phyloP scores from a whole-genome alignment of 2,113 vertebrate species.

The Rostratula benghalensis region DNA sequence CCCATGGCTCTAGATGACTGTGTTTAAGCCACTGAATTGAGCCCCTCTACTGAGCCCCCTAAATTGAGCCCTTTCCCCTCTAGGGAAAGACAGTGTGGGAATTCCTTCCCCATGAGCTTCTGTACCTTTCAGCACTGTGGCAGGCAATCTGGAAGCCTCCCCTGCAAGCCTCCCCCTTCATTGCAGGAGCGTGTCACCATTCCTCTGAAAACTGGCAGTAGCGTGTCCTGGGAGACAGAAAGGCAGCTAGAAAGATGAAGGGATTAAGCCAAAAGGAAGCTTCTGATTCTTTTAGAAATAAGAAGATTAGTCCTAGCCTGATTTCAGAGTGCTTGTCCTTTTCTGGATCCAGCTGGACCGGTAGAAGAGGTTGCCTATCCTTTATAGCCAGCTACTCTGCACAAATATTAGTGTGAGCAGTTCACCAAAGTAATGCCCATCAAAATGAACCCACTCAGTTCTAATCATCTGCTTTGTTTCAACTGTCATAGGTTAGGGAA shows the following conservation, averaged over 20 bases:
- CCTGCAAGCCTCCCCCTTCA: neutral
- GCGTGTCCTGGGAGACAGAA: neutral
- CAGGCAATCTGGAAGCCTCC: neutral
- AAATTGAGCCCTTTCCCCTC: neutral
- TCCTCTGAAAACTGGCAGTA: neutral
- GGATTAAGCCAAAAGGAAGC: constrained; percentile 16
- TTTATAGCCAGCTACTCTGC: neutral
- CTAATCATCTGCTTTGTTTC: constrained; percentile 14
- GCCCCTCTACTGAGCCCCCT: no score
- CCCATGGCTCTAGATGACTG: neutral
- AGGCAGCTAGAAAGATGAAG: neutral
- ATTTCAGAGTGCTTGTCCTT: neutral
- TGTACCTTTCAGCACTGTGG: neutral
- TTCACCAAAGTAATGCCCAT: neutral
- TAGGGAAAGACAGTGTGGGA: neutral
- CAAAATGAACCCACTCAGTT: neutral
- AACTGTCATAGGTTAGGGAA: neutral
- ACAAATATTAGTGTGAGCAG: neutral
- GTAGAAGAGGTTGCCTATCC: neutral
- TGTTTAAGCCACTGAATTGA: neutral
- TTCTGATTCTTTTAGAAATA: constrained; percentile 18
- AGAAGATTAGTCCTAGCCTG: constrained; percentile 2
- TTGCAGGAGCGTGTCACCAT: neutral
- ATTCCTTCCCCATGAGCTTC: neutral
- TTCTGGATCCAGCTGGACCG: constrained; percentile 15